Evolutionary conservation across 2,888 invertebrate species (phyloP).

Genomic region (Zhuqinia jingwanae): DNA sequence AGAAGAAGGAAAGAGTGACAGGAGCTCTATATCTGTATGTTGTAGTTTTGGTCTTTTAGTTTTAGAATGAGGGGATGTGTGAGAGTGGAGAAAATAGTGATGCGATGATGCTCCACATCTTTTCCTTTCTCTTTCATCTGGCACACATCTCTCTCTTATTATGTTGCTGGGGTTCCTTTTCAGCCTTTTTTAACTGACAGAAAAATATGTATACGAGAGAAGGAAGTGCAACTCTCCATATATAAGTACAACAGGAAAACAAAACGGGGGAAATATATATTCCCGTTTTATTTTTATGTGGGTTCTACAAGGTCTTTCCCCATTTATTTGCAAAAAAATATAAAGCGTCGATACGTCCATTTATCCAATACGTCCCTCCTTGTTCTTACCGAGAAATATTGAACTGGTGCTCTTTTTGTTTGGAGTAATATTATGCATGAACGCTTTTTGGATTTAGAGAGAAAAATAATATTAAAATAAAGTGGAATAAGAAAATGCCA

Average conservation of each 20-base stretch:
- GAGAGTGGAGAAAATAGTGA: constrained; percentile 24
- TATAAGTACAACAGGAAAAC: constrained; percentile 6
- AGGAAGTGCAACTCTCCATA: constrained; percentile 45
- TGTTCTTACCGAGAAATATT: background rate
- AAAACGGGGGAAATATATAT: background rate
- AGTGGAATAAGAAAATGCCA: constrained; percentile 34
- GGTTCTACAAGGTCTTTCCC: constrained; percentile 16
- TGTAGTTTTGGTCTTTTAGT: constrained; percentile 33
- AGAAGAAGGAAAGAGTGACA: constrained; percentile 12
- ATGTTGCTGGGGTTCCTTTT: background rate
- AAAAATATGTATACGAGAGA: background rate
- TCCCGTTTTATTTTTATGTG: background rate
- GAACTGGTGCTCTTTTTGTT: background rate
- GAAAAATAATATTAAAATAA: no score
- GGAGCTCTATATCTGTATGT: constrained; percentile 36
- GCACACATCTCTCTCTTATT: background rate
- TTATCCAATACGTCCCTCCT: background rate
- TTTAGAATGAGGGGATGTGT: constrained; percentile 10
- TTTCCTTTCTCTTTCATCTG: constrained; percentile 11
- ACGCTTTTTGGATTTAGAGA: background rate
- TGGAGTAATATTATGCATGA: no score
- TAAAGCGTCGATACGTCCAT: constrained; percentile 1
- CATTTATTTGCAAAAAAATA: constrained; percentile 45
- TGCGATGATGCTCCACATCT: constrained; percentile 44
- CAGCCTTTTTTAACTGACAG: constrained; percentile 47